Evolutionary conservation across 2,888 invertebrate genomes (phyloP).

Genomic region (Hypena proboscidalis): DNA sequence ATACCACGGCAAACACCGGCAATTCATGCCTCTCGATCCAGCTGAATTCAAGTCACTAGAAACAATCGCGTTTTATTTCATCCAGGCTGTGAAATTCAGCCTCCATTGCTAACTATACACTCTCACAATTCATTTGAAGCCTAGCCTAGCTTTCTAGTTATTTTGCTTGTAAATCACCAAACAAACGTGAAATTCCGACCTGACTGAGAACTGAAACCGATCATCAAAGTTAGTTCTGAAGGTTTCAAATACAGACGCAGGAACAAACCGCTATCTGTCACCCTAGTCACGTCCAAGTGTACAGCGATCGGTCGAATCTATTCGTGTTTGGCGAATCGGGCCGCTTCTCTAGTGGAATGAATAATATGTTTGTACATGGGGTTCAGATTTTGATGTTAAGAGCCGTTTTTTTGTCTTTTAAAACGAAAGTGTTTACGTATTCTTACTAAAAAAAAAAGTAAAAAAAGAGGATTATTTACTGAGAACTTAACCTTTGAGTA

Average conservation of each 20-base stretch:
- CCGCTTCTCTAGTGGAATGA: slow-evolving; percentile 24
- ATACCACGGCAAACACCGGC: no score
- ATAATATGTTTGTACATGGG: slow-evolving; percentile 10
- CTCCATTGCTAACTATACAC: no score
- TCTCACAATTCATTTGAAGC: no score
- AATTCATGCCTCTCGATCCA: no score
- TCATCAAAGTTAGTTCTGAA: neutral
- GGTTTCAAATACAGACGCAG: neutral
- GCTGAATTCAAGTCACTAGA: no score
- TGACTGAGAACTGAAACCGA: neutral
- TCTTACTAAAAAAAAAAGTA: no score
- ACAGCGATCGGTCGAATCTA: slow-evolving; percentile 36
- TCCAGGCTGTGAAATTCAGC: no score
- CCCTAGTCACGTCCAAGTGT: slow-evolving; percentile 29
- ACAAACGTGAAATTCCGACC: neutral
- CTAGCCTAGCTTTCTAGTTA: no score
- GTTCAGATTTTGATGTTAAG: slow-evolving; percentile 2
- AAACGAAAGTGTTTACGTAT: no score
- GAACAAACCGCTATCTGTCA: slow-evolving; percentile 18
- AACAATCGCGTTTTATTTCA: no score
- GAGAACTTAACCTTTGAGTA: no score
- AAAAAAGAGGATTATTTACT: no score
- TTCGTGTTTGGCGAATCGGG: slow-evolving; percentile 25
- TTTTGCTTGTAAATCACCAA: neutral
- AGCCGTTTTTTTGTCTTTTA: neutral